Base-by-base conservation (phyloP, 1,140 invertebrate genomes). In the Drosophila bocki region DNA sequence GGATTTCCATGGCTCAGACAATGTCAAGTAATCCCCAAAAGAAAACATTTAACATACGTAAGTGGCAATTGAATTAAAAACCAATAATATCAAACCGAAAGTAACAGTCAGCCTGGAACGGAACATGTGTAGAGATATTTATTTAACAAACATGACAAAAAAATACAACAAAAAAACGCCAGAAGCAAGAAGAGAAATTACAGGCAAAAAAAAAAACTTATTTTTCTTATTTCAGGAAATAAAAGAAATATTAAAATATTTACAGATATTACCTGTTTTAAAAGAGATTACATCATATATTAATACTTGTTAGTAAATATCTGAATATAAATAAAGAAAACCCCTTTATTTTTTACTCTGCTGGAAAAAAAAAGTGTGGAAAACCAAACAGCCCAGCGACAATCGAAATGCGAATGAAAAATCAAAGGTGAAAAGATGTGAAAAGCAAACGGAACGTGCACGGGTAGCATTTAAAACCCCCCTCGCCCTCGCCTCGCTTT, bases 361-460 rank as follows among this genome's bases (percentile, higher is more conserved):
- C 7, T 7, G 19, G 11, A n/a, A 17, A 47, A 32, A 50, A 44
- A 63, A 45, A 44, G 26, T 29, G 51, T 19, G 12, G 42, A 70
- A 70, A 57, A 41, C n/a, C 50, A 68, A 57, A 56, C 60, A 35
- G 44, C 15, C 54, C 53, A 50, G 50, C 71, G 71, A 75, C 50
- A 75, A 75, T 71, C 32, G 48, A 48, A 75, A 58, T 47, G 75
- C 70, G 69, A 75, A 77, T 72, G 77, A 42, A 84, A 86, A 87
- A 86, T 87, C 83, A 87, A 83, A 87, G 72, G 80, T 87, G 84
- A 83, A 87, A 77, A 88, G 77, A 83, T 83, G 76, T 51, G 83
- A 80, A 87, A 87, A 77, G 84, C 80, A 87, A 87, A 83, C 80
- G 78, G 50, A 74, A 83, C 80, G 61, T 80, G 79, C 79, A 79